A percentile compares a stretch with the other conserved stretches of the same genome.
These are phyloP conservation scores for Rhinogobius similis DNA, from an alignment of 2,113 vertebrate species.

Conservation along the genomic window DNA sequence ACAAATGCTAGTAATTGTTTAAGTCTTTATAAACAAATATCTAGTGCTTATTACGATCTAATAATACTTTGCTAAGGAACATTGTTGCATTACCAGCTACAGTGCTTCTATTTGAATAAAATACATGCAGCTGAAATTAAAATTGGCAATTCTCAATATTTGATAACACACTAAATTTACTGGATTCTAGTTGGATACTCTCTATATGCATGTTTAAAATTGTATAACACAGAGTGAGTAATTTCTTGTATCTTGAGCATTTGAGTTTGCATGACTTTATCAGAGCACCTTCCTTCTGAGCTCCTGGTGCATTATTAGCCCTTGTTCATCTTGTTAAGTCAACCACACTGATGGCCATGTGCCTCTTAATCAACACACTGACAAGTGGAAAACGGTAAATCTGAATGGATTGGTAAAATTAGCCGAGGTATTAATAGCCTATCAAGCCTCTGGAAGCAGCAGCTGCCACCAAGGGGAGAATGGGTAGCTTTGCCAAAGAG, in stretches of 20 bases:
- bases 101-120: not conserved
- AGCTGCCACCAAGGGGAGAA: constrained; percentile 66
- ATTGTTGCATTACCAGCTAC: no score
- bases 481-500: constrained; percentile 69
- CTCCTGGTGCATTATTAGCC: constrained; percentile 43
- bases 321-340: constrained; percentile 53
- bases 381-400: constrained; percentile 75
- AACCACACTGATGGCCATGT: constrained; percentile 64
- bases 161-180: not conserved
- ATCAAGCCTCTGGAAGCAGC: constrained; percentile 78
- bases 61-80: no score
- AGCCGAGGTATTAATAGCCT: constrained; percentile 78
- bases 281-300: constrained; percentile 23
- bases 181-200: not conserved
- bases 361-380: constrained; percentile 78
- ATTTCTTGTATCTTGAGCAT: not conserved
- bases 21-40: no score
- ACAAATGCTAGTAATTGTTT: no score
- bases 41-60: no score
- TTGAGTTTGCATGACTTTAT: not conserved
- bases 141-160: not conserved
- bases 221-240: not conserved
- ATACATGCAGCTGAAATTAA: not conserved
- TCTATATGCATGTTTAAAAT: not conserved
- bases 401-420: constrained; percentile 80